Base-by-base conservation (phyloP, 2,888 invertebrate genomes). In the Yponomeuta sedellus region DNA sequence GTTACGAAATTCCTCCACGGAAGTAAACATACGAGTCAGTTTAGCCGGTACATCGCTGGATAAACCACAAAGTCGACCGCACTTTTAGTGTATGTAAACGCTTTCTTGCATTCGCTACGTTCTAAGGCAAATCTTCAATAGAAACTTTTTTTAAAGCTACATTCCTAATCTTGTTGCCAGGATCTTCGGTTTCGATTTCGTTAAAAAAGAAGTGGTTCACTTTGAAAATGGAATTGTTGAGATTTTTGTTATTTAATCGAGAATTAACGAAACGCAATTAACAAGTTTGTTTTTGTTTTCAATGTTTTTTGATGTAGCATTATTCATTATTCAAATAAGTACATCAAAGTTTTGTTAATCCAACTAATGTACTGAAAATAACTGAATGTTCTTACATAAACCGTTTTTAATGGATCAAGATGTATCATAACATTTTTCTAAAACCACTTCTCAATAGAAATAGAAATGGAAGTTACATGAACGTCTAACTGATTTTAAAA, bases 201-300 rank as follows among this genome's bases (percentile, higher is more conserved):
- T 58, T 64, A 64, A 12, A 34, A 67, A 64, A 39, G 8, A 58
- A 69, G 74, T 75, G 74, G 73, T 77, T 71, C 77, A 40, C 25
- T 74, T 71, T 52, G 70, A 72, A 79, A 77, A 82, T 81, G 82
- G 83, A 85, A 85, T 88, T 89, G 87, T 88, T 89, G 71, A 83
- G 85, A 82, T 81, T 82, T 84, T 77, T 82, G 77, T 83, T 85
- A 81, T 52, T 12, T 52, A 52, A 12, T 34, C 8, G 34, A 34
- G 34, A 34, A 8, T 34, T 34, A 34, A 34, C 34, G 3, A 34
- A 34, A 8, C 6, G 8, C 34, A 34, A 34, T 10, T 34, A 8
- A 34, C 5, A 34, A 34, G 34, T 34, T 8, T n/a, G n/a, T n/a
- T n/a, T n/a, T 8, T 34, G 34, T 34, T 34, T 34, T 34, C 8